Evolutionary conservation across 1,140 invertebrate genomes (phyloP), one percentile per base, ranked within the genome.

Genomic region (Grapholita molesta): DNA sequence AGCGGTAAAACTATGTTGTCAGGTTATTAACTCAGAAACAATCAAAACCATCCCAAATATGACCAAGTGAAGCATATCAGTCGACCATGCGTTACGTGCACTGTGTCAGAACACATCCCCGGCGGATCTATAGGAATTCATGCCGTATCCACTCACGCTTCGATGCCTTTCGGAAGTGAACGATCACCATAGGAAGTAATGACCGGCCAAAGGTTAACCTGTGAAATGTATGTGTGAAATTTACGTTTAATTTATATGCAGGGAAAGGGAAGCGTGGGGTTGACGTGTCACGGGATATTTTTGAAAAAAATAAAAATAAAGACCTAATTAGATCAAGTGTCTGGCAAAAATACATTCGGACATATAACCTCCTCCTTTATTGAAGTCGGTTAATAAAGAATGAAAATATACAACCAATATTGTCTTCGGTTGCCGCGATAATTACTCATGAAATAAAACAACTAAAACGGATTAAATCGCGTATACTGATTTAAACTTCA

Each of bases 181-280:
- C 78, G 84, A 80, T 82, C 75, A 75, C 76, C 72, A 73, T 77
- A 78, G 84, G 84, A 86, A 81, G 77, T 81, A 66, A 75, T 65
- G 30, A 68, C 53, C 66, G 66, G 70, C 25, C 28, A n/a, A 52
- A 69, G 73, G 76, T 68, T 73, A 61, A 69, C 21, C 35, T 70
- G 57, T 71, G 64, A 77, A 75, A 79, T 83, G 76, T 80, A 80
- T 80, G 79, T 83, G 75, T 72, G 77, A 79, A 79, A 78, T 48
- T 6, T 15, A 48, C 15, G 7, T 9, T 48, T 48, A 48, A 48
- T 48, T 48, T n/a, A n/a, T n/a, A n/a, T 48, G 8, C 42, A 48
- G 42, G 42, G 21, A 48, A 48, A 48, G 18, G 42, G 2, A 48
- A 48, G 7, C 8, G 42, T 18, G 18, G 42, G 42, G 42, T 21